Conservation (phyloP, 2,113 vertebrate species). For the Rhabdornis inornatus region DNA sequence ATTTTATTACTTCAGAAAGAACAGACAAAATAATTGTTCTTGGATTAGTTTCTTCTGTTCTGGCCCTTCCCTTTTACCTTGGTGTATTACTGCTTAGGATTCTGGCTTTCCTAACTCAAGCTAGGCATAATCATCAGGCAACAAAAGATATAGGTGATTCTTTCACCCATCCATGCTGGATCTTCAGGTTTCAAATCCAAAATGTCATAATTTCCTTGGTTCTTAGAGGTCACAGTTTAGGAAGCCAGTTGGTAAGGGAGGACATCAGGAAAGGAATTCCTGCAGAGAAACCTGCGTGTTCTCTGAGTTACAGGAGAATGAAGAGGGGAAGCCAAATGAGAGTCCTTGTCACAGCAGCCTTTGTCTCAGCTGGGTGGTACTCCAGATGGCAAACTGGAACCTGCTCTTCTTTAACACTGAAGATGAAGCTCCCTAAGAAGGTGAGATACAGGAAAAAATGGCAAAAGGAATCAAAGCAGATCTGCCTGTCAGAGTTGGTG, state of each 20-base stretch:
- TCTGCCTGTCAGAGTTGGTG: neutral
- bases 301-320: neutral
- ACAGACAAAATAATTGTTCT: neutral
- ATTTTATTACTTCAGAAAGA: constrained; percentile 14
- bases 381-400: neutral
- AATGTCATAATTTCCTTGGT: neutral
- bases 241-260: neutral
- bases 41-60: neutral
- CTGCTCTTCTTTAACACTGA: neutral
- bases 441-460: neutral
- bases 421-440: neutral
- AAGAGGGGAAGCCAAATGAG: neutral
- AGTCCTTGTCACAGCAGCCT: neutral
- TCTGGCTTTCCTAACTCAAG: neutral
- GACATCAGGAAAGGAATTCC: neutral
- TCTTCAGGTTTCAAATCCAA: neutral
- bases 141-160: neutral
- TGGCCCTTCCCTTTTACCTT: neutral
- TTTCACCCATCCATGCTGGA: neutral
- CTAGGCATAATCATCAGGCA: neutral
- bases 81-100: neutral
- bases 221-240: neutral
- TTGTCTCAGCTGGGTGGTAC: neutral
- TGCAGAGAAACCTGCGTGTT: neutral
- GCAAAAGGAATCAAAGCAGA: neutral